Percentiles rank a stretch among this genome's conserved stretches.
Conservation (phyloP, 2,888 invertebrate species). For the Cheilosia impressa region DNA sequence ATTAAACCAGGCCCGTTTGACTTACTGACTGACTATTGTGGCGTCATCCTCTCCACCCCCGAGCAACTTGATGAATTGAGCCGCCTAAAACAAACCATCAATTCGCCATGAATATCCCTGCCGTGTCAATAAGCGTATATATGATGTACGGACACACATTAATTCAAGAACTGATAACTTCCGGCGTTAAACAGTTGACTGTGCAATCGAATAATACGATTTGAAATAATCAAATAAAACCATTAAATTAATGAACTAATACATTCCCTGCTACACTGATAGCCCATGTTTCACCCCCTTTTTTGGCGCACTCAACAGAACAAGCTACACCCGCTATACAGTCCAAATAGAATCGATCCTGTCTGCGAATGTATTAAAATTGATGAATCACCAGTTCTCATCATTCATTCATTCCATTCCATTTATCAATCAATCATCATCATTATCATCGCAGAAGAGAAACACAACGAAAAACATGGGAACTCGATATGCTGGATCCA, state of each 20-base stretch:
- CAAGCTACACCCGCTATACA: no score
- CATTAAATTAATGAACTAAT: conserved; percentile 67
- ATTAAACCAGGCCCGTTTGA: conserved; percentile 40
- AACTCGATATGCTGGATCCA: conserved; percentile 25
- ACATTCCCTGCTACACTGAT: neutral
- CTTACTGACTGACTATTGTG: conserved; percentile 41
- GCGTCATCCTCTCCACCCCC: conserved; percentile 10
- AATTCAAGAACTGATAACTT: conserved; percentile 45
- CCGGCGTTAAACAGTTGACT: conserved; percentile 27
- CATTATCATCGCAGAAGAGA: conserved; percentile 61
- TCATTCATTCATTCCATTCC: conserved; percentile 66
- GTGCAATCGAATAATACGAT: conserved; percentile 49
- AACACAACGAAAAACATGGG: conserved; percentile 9
- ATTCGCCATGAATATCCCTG: conserved; percentile 56
- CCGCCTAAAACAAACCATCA: conserved; percentile 49
- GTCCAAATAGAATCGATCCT: conserved; percentile 26
- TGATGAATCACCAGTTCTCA: conserved; percentile 72
- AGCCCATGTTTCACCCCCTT: conserved; percentile 21
- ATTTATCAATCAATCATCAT: conserved; percentile 73
- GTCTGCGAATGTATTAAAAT: conserved; percentile 55
- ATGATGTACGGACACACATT: conserved; percentile 8
- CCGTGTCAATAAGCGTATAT: conserved; percentile 18
- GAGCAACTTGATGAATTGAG: conserved; percentile 50
- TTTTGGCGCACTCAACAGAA: conserved; percentile 18
- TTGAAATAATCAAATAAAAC: conserved; percentile 52